Percentiles rank a stretch among this genome's conserved stretches.
phyloP scores from a whole-genome alignment of 2,888 invertebrate species.

The Cacoxenus indagator region DNA sequence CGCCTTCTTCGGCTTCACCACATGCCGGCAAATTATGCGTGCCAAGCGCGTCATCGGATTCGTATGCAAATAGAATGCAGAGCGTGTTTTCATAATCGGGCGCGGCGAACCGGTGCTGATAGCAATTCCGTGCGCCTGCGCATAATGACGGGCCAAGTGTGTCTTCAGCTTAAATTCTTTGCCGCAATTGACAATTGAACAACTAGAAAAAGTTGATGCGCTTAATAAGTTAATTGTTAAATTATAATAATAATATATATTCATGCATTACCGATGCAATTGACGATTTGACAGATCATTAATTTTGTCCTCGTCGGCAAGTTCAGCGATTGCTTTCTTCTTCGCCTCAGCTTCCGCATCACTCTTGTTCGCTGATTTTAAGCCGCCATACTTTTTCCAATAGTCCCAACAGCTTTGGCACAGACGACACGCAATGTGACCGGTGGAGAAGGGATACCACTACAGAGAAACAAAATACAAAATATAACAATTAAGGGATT shows the following conservation, averaged over 20 bases:
- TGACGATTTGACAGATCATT: conserved; percentile 70
- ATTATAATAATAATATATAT: neutral
- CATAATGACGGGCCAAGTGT: conserved; percentile 93
- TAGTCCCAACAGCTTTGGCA: conserved; percentile 96
- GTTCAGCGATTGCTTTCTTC: conserved; percentile 65
- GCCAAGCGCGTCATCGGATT: conserved; percentile 92
- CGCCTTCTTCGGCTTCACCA: conserved; percentile 86
- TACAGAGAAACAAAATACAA: conserved; percentile 75
- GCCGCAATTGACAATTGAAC: conserved; percentile 91
- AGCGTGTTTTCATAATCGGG: conserved; percentile 97
- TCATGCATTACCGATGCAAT: conserved; percentile 63
- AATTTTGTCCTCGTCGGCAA: conserved; percentile 72
- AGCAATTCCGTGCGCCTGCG: conserved; percentile 85
- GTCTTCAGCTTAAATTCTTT: conserved; percentile 97
- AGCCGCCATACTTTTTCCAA: conserved; percentile 98
- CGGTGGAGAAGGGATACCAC: conserved; percentile 98
- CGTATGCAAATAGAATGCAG: conserved; percentile 94
- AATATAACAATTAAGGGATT: neutral
- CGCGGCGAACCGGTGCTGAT: conserved; percentile 84
- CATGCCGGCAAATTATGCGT: conserved; percentile 85
- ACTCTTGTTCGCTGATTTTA: conserved; percentile 76
- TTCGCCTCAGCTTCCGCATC: conserved; percentile 71
- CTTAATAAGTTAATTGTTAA: neutral
- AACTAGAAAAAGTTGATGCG: conserved; percentile 72
- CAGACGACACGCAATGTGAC: conserved; percentile 91